phyloP scores from a whole-genome alignment of 2,113 vertebrate species.

The Benitochromis conjunctus region DNA sequence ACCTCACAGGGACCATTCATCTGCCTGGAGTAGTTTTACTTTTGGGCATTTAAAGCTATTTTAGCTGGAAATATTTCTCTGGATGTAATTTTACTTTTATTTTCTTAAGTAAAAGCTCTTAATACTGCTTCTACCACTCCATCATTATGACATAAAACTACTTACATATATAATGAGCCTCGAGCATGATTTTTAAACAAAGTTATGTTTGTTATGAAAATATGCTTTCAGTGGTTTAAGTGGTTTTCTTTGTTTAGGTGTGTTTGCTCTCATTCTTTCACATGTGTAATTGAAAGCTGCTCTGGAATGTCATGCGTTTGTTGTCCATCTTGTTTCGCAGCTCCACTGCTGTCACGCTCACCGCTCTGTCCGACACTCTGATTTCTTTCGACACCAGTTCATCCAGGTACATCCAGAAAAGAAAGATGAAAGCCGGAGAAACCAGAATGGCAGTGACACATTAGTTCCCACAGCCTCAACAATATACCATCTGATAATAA shows the following conservation, averaged over 20 bases:
- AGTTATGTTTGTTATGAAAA: not conserved
- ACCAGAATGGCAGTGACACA: not conserved
- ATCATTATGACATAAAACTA: not conserved
- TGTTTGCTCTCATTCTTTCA: conserved; percentile 22
- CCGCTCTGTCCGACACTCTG: conserved; percentile 43
- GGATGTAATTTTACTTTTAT: not conserved
- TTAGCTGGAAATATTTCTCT: not conserved
- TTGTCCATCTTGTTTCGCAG: conserved; percentile 20
- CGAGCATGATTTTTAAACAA: not conserved
- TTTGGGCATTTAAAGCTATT: not conserved
- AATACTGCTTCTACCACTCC: not conserved
- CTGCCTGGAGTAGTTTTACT: not conserved
- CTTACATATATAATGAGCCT: not conserved
- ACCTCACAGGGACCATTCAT: not conserved
- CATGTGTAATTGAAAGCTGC: not conserved
- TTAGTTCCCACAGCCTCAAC: not conserved
- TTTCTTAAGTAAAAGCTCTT: not conserved
- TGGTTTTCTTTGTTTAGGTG: not conserved
- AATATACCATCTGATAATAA: conserved; percentile 12
- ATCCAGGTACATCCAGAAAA: conserved; percentile 50
- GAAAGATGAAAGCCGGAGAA: not conserved
- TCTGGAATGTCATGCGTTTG: not conserved
- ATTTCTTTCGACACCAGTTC: conserved; percentile 36
- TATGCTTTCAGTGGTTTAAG: not conserved
- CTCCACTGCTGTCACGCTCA: conserved; percentile 23